Conservation (phyloP, 1,140 invertebrate genomes). For the roundworm (Caenorhabditis elegans) region WBcel235 BX284604.4:5138001-5138500, state of each 20-base stretch:
- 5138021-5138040: constrained; percentile 29
- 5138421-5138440: neutral
- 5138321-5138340: too few species aligned
- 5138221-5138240: too few species aligned
- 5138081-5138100: neutral
- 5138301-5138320: too few species aligned
- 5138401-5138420: neutral
- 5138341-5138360: too few species aligned
- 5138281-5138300: too few species aligned
- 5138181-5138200: too few species aligned
- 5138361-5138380: neutral
- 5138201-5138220: too few species aligned
- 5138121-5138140: neutral
- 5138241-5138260: too few species aligned
- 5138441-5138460: neutral
- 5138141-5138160: neutral
- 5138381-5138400: constrained; percentile 15
- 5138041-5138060: constrained; percentile 33
- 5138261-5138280: too few species aligned
- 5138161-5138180: too few species aligned
- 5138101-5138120: neutral
- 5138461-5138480: neutral
- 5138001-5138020: constrained; percentile 26
- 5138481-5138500: neutral
- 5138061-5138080: neutral